Conservation (phyloP, 2,888 invertebrate genomes). For the Balanococcus diminutus region DNA sequence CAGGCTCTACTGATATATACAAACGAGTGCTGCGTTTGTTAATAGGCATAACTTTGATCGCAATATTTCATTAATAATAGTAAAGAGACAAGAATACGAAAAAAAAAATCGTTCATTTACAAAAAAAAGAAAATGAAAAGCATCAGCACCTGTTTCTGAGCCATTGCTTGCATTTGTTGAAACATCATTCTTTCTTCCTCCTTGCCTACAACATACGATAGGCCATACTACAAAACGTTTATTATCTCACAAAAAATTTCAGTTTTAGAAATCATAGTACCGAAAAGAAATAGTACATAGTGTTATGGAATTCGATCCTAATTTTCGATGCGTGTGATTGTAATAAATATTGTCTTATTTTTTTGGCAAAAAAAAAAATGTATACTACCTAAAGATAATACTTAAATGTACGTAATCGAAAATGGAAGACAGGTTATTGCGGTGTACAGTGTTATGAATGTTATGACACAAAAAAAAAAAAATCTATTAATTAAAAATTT, state of each 20-base stretch:
- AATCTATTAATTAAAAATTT: neutral
- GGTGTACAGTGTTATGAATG: neutral
- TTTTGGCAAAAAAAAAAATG: neutral
- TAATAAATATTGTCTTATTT: neutral
- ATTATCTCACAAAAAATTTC: slow-evolving; percentile 26
- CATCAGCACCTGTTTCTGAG: slow-evolving; percentile 84
- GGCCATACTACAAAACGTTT: slow-evolving; percentile 54
- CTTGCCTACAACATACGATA: slow-evolving; percentile 72
- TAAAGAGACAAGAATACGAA: slow-evolving; percentile 1
- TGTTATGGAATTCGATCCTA: neutral
- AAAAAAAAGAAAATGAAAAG: slow-evolving; percentile 35
- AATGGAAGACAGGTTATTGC: neutral
- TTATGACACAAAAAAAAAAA: no score
- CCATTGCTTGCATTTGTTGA: slow-evolving; percentile 96
- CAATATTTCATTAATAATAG: slow-evolving; percentile 8
- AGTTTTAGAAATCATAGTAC: neutral
- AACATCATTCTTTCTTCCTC: slow-evolving; percentile 95
- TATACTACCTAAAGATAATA: no score
- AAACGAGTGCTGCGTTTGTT: neutral
- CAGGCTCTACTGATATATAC: neutral
- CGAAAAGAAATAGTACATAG: neutral
- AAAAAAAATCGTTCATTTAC: neutral
- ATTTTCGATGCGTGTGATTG: neutral
- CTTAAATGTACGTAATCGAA: neutral
- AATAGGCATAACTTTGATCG: slow-evolving; percentile 5